Evolutionary conservation across 1,140 invertebrate species (phyloP), one percentile per base, ranked within the genome.

Genomic region (Cherax destructor): DNA sequence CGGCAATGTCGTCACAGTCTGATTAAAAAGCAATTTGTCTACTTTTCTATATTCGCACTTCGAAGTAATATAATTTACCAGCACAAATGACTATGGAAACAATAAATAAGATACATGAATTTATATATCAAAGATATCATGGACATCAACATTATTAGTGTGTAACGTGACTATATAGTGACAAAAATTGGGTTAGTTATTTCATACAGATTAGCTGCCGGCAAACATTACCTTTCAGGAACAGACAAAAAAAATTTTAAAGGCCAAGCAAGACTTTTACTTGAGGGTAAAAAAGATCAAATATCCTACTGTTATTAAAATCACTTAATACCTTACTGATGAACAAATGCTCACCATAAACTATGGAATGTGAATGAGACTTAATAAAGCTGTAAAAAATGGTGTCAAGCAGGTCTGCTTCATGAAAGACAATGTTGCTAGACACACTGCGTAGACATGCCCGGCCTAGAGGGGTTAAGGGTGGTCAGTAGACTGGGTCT

Each of bases 201-300:
- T 85, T 81, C 76, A 91, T 79, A 91, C 78, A 65, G 74, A 89
- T 83, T 59, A 91, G 83, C 49, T 79, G 83, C 86, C 89, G 80
- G 90, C 90, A 87, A 83, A 83, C 90, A 91, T 91, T 91, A 91
- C 90, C 90, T 91, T 91, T 91, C 90, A 91, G 78, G 85, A 91
- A 86, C 90, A 91, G 85, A 91, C 90, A 91, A 65, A 30, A 87
- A 61, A 41, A 41, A 41, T 86, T 78, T 85, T 85, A n/a, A 79
- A 85, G 89, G 83, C 89, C 83, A 91, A 85, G 89, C 89, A 77
- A 91, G 56, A 91, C 47, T 79, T 74, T 5, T 74, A 65, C 61
- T 65, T 18, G 16, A 59, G 56, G 16, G 16, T 13, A 16, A 85
- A 76, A 85, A 72, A 41, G 18, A 56, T n/a, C 61, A 78, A 78